Base-by-base conservation (phyloP, 2,888 invertebrate genomes). In the Pollenia amentaria region DNA sequence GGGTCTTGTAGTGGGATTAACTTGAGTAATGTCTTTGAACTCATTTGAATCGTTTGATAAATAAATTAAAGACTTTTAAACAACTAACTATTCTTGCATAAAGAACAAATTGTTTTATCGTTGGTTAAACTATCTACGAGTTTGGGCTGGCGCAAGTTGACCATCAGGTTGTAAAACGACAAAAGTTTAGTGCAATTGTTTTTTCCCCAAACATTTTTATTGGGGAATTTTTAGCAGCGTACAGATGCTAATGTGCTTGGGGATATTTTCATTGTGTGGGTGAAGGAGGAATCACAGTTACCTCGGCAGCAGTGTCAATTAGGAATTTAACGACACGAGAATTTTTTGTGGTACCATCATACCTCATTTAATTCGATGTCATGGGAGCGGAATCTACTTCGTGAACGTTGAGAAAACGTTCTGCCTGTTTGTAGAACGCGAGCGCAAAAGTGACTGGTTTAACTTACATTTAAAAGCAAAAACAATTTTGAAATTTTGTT, bases 161-260 rank as follows among this genome's bases (percentile, higher is more conserved):
- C 65, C n/a, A 64, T 14, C 12, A 76, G 18, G 7, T 2, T 21
- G 21, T 21, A 21, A 2, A 2, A 21, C 1, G 21, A 21, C 21
- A 1, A 1, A 21, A 21, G 2, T 21, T 21, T 21, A 21, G 21
- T 21, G 21, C 2, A 2, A n/a, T n/a, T 21, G 21, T 21, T 21
- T 21, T 21, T 21, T 21, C 2, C 1, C 21, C 21, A 21, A 21
- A 21, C 21, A 21, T 76, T 38, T 78, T 83, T 40, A 88, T 87
- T 44, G 78, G 76, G 11, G 77, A 82, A 38, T 82, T 46, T 42
- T 82, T 69, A n/a, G 82, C 76, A 29, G 75, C 82, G 38, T 69
- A 75, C 12, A 75, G 40, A 42, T 42, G 12, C 16, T 55, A 55
- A 18, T 75, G 51, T 11, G 11, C 21, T 11, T 67, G 16, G 60